Evolutionary conservation across 2,888 invertebrate genomes (phyloP).

Genomic region (Scaptomyza tumidula): DNA sequence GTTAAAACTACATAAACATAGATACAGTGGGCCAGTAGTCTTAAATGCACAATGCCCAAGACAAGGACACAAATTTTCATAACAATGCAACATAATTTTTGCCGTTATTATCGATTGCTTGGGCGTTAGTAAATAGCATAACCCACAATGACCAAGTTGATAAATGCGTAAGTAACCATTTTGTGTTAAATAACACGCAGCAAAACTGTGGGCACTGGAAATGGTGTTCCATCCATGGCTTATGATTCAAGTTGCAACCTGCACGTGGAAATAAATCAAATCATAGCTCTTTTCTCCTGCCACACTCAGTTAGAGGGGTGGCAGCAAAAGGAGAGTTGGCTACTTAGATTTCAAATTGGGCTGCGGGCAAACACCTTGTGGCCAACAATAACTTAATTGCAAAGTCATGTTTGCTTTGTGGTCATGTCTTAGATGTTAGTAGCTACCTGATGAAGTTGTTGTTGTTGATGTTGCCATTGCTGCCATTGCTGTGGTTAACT

Average conservation of each 20-base stretch:
- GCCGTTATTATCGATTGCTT: constrained; percentile 40
- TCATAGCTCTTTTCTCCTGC: constrained; percentile 58
- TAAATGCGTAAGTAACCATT: constrained; percentile 63
- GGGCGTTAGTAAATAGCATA: neutral
- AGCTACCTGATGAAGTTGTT: constrained; percentile 61
- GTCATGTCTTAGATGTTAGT: constrained; percentile 45
- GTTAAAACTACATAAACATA: neutral
- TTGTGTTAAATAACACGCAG: constrained; percentile 55
- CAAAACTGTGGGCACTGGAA: constrained; percentile 19
- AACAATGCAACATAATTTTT: constrained; percentile 53
- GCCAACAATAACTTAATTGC: constrained; percentile 81
- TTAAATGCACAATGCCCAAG: constrained; percentile 17
- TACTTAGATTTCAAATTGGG: constrained; percentile 27
- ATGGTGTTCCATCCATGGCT: constrained; percentile 9
- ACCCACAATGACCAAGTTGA: constrained; percentile 26
- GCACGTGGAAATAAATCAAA: constrained; percentile 72
- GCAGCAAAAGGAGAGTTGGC: neutral
- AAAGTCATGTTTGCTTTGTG: constrained; percentile 79
- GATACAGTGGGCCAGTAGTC: neutral
- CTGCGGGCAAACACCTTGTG: constrained; percentile 46
- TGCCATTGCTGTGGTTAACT: constrained; percentile 41
- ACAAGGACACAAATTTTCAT: constrained; percentile 57
- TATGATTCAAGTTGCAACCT: constrained; percentile 68
- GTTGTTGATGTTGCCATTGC: constrained; percentile 18
- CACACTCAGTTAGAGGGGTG: neutral